Conservation (phyloP, 1,140 invertebrate species). For the Heliconius hewitsoni region DNA sequence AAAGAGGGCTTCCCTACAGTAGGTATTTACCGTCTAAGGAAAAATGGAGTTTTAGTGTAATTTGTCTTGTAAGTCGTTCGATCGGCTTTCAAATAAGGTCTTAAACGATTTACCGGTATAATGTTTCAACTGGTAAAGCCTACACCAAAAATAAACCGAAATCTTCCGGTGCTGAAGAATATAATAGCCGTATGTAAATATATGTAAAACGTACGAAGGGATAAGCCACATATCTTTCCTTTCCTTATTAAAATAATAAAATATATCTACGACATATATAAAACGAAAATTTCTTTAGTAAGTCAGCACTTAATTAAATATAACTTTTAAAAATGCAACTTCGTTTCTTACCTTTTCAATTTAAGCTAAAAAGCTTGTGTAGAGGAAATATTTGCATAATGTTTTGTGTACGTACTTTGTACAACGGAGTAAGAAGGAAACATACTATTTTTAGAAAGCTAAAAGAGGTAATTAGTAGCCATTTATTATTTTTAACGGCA, state of each 20-base stretch:
- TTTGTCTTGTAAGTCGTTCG: conserved; percentile 33
- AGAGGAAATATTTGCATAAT: not conserved
- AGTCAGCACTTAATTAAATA: not conserved
- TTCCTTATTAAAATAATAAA: not conserved
- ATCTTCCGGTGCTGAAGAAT: not conserved
- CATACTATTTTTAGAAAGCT: not conserved
- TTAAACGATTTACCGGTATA: conserved; percentile 14
- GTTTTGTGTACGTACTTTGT: not conserved
- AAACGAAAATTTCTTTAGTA: not conserved
- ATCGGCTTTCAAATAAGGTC: conserved; percentile 25
- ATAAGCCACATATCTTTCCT: not conserved
- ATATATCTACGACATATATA: not conserved
- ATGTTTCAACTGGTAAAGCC: conserved; percentile 15
- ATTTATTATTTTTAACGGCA: conserved; percentile 5
- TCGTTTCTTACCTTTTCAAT: not conserved
- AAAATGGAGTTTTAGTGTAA: conserved; percentile 33
- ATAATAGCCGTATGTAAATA: not conserved
- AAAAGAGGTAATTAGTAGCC: not conserved
- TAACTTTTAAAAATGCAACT: not conserved
- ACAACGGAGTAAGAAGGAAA: too few relatives aligned
- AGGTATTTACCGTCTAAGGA: conserved; percentile 19
- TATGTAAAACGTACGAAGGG: not conserved
- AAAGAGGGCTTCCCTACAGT: conserved; percentile 27
- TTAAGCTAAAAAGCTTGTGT: not conserved
- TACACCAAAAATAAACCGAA: not conserved